A percentile compares a stretch with the other conserved stretches of the same genome.
These are phyloP conservation scores for Anarsia innoxiella DNA, from an alignment of 2,888 invertebrate species.

Conservation along the genomic window DNA sequence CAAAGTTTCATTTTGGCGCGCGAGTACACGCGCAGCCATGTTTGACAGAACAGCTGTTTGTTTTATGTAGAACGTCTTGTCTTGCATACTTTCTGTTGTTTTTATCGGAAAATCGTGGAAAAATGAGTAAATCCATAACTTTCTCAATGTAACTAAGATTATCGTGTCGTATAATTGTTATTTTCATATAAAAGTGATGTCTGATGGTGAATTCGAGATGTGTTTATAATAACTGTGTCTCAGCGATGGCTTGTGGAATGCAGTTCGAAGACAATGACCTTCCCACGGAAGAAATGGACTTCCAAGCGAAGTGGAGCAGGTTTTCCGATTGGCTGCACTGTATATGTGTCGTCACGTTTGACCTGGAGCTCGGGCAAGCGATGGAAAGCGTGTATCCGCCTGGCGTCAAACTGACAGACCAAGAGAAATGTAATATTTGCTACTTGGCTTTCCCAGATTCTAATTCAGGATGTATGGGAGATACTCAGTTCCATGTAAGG, in stretches of 20 bases:
- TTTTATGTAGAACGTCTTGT: conserved; percentile 36
- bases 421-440: conserved; percentile 95
- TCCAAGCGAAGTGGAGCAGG: conserved; percentile 78
- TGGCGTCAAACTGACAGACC: conserved; percentile 84
- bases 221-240: conserved; percentile 30
- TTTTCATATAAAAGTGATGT: conserved; percentile 22
- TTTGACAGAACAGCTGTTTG: conserved; percentile 68
- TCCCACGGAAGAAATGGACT: conserved; percentile 52
- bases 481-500: conserved; percentile 97
- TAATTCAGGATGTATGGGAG: conserved; percentile 99
- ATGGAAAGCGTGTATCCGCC: conserved; percentile 93
- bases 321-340: conserved; percentile 97
- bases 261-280: conserved; percentile 50
- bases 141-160: conserved; percentile 34
- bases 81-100: conserved; percentile 45
- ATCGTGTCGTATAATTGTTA: conserved; percentile 27
- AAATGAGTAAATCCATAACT: conserved; percentile 30
- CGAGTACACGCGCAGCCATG: conserved; percentile 68
- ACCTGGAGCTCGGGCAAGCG: conserved; percentile 98
- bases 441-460: conserved; percentile 99
- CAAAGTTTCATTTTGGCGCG: conserved; percentile 63
- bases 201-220: conserved; percentile 27
- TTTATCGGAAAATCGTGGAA: conserved; percentile 40
- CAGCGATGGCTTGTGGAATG: conserved; percentile 61
- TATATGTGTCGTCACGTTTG: conserved; percentile 98